Conservation (phyloP, 2,888 invertebrate species). For the Anthoptus insignis region DNA sequence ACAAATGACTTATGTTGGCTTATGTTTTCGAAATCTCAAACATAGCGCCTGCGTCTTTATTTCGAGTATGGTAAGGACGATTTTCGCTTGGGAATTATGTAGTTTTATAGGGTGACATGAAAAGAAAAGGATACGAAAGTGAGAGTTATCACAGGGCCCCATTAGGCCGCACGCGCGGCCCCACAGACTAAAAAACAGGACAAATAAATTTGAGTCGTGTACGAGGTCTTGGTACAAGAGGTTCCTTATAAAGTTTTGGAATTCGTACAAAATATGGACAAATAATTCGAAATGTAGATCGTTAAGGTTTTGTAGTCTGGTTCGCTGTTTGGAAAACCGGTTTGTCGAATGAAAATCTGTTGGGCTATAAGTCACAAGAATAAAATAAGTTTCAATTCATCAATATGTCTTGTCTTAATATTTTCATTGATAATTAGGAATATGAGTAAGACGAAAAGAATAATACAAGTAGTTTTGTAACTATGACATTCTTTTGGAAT, state of each 20-base stretch:
- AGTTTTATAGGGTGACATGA: constrained; percentile 71
- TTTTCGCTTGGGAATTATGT: constrained; percentile 48
- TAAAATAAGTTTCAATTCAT: too few relatives aligned
- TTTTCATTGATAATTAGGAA: too few relatives aligned
- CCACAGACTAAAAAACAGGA: constrained; percentile 66
- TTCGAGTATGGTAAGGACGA: constrained; percentile 46
- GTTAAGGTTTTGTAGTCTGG: not conserved
- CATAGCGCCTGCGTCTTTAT: constrained; percentile 53
- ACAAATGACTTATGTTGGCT: constrained; percentile 86
- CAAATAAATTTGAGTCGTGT: constrained; percentile 56
- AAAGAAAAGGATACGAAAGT: constrained; percentile 82
- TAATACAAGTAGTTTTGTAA: too few relatives aligned
- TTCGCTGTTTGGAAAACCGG: not conserved
- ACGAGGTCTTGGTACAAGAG: constrained; percentile 49
- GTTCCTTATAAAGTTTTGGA: constrained; percentile 47
- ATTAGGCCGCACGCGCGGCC: constrained; percentile 85
- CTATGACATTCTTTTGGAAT: too few relatives aligned
- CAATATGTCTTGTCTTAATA: too few relatives aligned
- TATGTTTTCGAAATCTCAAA: constrained; percentile 83
- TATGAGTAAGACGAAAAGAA: too few relatives aligned
- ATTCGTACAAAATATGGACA: constrained; percentile 9
- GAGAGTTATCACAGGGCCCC: constrained; percentile 85
- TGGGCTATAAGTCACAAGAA: too few relatives aligned
- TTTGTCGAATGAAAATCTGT: too few relatives aligned
- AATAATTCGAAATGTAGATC: not conserved